Evolutionary conservation across 1,140 invertebrate species (phyloP).

Genomic region (Cotesia vestalis): DNA sequence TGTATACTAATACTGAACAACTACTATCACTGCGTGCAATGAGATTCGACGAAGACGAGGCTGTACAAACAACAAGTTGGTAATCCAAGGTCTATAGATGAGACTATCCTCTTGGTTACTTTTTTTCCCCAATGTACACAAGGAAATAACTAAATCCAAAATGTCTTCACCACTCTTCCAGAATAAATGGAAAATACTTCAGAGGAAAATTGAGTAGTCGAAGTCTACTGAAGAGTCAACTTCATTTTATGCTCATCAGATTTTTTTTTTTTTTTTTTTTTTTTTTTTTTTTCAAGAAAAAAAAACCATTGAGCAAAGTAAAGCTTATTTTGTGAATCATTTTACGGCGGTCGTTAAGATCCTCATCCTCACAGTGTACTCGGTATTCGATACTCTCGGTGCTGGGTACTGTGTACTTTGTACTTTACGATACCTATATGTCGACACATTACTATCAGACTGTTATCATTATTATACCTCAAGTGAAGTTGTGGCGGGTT

Average conservation of each 20-base stretch:
- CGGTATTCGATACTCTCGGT: no score
- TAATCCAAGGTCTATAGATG: slow-evolving; percentile 33
- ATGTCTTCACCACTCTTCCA: no score
- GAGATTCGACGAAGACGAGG: slow-evolving; percentile 26
- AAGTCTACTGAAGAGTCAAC: no score
- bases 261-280: slow-evolving; percentile 12
- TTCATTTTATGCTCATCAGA: no score
- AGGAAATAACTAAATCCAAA: slow-evolving; percentile 17
- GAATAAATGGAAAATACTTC: no score
- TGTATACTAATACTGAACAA: not conserved
- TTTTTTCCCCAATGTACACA: slow-evolving; percentile 10
- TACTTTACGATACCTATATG: slow-evolving; percentile 29
- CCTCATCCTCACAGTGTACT: not conserved
- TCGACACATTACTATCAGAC: slow-evolving; percentile 17
- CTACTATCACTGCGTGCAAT: slow-evolving; percentile 13
- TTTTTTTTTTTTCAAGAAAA: not conserved
- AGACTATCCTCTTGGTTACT: slow-evolving; percentile 10
- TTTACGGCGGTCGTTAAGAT: slow-evolving; percentile 33
- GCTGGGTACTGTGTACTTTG: not conserved
- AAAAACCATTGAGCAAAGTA: not conserved
- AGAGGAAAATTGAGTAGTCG: no score
- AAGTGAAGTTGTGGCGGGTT: slow-evolving; percentile 3
- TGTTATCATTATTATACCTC: not conserved
- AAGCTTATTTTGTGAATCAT: slow-evolving; percentile 32
- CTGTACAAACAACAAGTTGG: slow-evolving; percentile 37